These are phyloP conservation scores for Schizaphis graminum DNA, from an alignment of 2,888 invertebrate species.

Conservation along the genomic window DNA sequence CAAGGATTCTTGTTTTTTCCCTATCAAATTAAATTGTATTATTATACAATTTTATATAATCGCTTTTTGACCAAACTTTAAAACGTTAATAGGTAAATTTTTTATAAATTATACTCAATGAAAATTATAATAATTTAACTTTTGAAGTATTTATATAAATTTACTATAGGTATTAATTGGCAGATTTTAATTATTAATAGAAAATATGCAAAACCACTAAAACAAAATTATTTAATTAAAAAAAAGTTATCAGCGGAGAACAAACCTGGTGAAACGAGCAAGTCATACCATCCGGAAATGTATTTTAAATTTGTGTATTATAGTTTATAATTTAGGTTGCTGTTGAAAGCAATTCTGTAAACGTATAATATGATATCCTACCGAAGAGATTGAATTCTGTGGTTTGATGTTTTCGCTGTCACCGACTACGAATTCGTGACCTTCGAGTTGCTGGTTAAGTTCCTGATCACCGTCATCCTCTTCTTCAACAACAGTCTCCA, in stretches of 20 bases:
- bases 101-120: not conserved
- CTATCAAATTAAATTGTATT: not conserved
- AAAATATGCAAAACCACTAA: not conserved
- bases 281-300: not conserved
- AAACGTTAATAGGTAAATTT: not conserved
- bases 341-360: not conserved
- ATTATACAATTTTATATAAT: not conserved
- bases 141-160: not conserved
- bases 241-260: not conserved
- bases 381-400: not conserved
- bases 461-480: not conserved
- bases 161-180: not conserved
- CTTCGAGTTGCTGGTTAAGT: not conserved
- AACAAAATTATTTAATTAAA: not conserved
- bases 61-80: not conserved
- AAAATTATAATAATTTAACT: not conserved
- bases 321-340: not conserved
- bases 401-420: not conserved
- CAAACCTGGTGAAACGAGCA: not conserved
- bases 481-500: constrained; percentile 57
- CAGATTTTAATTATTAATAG: not conserved
- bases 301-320: not conserved
- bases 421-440: not conserved
- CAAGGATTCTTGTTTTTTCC: no score
- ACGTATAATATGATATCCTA: not conserved